Percentiles rank a stretch among this genome's conserved stretches.
Conservation (phyloP, 2,888 invertebrate genomes). For the Bellardia pandia region DNA sequence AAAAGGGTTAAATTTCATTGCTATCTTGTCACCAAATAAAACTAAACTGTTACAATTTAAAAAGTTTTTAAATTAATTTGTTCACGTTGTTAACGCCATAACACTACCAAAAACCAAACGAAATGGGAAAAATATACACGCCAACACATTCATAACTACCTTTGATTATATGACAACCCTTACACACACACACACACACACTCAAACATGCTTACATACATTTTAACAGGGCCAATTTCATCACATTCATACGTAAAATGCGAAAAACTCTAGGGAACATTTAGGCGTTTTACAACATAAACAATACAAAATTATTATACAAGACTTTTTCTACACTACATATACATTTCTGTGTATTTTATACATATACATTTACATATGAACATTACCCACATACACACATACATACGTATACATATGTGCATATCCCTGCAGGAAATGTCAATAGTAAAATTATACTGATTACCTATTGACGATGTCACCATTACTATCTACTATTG, state of each 20-base stretch:
- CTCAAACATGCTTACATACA: neutral
- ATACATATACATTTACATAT: neutral
- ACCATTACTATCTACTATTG: no score
- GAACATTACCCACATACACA: neutral
- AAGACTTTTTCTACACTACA: neutral
- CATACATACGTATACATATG: neutral
- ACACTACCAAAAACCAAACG: constrained; percentile 19
- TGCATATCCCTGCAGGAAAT: no score
- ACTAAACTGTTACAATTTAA: constrained; percentile 29
- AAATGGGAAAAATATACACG: constrained; percentile 7
- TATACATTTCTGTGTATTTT: neutral
- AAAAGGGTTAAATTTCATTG: constrained; percentile 19
- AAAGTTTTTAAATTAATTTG: constrained; percentile 50
- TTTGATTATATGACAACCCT: constrained; percentile 25
- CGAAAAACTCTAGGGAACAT: constrained; percentile 56
- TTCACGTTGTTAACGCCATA: constrained; percentile 41
- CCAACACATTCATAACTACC: neutral
- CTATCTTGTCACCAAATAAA: constrained; percentile 27
- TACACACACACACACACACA: neutral
- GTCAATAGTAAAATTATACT: no score
- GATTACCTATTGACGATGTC: no score
- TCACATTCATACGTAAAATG: constrained; percentile 18
- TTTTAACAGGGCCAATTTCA: constrained; percentile 25
- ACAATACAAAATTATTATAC: constrained; percentile 42
- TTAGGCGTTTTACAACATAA: constrained; percentile 50